Conservation (phyloP, 2,888 invertebrate species). For the Caenorhabditis uteleia region DNA sequence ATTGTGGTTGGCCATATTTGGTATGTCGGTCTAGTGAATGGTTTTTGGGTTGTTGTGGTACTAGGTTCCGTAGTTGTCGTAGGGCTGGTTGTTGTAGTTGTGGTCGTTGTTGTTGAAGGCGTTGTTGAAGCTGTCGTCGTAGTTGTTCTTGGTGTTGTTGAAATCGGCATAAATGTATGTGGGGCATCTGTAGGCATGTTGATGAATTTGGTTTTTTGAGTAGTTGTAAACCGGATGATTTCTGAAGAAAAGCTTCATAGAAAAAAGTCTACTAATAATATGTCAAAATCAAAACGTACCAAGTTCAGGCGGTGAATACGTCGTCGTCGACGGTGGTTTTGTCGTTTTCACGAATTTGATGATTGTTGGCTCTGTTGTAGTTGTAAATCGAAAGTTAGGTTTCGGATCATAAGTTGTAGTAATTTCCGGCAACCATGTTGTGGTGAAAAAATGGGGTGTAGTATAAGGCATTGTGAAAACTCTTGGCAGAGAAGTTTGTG, state of each 20-base stretch:
- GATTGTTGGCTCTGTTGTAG: conserved; percentile 33
- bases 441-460: conserved; percentile 17
- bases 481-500: conserved; percentile 8
- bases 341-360: conserved; percentile 33
- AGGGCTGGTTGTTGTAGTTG: conserved; percentile 10
- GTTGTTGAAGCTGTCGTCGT: conserved; percentile 18
- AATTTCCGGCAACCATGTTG: conserved; percentile 8
- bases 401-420: conserved; percentile 23
- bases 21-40: conserved; percentile 29
- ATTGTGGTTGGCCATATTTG: conserved; percentile 41
- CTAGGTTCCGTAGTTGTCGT: conserved; percentile 10
- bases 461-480: conserved; percentile 17
- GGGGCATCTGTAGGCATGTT: conserved; percentile 30
- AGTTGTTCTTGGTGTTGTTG: conserved; percentile 14
- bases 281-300: too few relatives aligned
- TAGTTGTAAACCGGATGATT: too few relatives aligned
- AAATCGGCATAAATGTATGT: conserved; percentile 3
- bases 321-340: conserved; percentile 17
- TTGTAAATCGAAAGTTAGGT: conserved; percentile 31
- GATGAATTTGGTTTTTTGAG: too few relatives aligned
- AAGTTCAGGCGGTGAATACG: too few relatives aligned
- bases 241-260: too few relatives aligned
- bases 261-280: too few relatives aligned
- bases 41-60: conserved; percentile 9
- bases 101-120: conserved; percentile 11